These are phyloP conservation scores for Leptinotarsa undecemlineata DNA, from an alignment of 1,140 invertebrate species.

Conservation along the genomic window DNA sequence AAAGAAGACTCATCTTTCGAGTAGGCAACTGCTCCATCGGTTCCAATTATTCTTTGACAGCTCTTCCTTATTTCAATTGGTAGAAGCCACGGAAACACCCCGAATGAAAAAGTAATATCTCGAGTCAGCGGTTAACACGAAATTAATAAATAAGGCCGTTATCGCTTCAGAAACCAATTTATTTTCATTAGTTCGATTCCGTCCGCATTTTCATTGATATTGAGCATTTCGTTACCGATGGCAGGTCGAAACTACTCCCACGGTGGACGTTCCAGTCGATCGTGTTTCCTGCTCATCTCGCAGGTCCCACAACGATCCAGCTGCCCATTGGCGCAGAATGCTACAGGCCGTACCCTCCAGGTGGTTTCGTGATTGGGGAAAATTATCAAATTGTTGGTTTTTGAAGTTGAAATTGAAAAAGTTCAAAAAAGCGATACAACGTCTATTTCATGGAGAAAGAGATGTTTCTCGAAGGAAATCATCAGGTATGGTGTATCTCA, in stretches of 20 bases:
- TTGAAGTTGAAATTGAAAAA: too few relatives aligned
- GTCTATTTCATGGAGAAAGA: too few relatives aligned
- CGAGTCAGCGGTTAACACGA: not conserved
- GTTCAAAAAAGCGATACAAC: too few relatives aligned
- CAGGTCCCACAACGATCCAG: not conserved
- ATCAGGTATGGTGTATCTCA: too few relatives aligned
- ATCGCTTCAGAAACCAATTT: not conserved
- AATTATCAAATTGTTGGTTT: too few relatives aligned
- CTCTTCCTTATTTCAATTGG: not conserved
- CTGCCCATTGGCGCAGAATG: not conserved
- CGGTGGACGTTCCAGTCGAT: constrained; percentile 1
- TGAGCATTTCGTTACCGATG: not conserved
- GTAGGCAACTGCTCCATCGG: too few relatives aligned
- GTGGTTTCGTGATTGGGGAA: too few relatives aligned
- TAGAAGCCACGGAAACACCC: not conserved
- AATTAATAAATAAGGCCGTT: constrained; percentile 6
- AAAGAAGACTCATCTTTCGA: too few relatives aligned
- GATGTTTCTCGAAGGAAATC: too few relatives aligned
- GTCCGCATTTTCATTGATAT: not conserved
- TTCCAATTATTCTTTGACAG: too few relatives aligned
- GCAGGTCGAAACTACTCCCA: constrained; percentile 1
- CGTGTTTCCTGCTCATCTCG: constrained; percentile 2
- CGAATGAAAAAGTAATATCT: not conserved
- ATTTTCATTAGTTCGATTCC: constrained; percentile 6
- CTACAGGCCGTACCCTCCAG: too few relatives aligned